phyloP scores from a whole-genome alignment of 2,797 vertebrate genomes.

The Diceros bicornis region DNA sequence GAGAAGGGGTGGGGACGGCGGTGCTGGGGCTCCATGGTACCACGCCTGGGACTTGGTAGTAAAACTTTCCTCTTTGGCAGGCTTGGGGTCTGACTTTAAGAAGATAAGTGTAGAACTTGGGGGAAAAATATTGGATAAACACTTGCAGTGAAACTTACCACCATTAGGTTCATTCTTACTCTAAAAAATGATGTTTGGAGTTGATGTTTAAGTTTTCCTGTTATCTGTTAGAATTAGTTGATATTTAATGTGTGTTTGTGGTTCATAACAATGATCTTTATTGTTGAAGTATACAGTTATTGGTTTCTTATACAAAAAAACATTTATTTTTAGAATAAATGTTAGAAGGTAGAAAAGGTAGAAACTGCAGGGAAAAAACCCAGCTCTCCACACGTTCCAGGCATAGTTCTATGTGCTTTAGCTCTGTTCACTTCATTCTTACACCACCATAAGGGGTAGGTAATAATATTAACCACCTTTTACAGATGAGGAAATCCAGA shows the following conservation, averaged over 20 bases:
- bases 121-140: neutral
- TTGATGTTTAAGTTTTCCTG: neutral
- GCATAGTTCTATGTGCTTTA: neutral
- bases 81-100: neutral
- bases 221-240: neutral
- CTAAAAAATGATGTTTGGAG: neutral
- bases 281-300: neutral
- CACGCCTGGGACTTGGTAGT: neutral
- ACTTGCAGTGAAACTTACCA: neutral
- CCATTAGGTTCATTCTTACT: neutral
- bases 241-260: neutral
- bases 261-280: neutral
- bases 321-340: too few relatives aligned
- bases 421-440: constrained; percentile 16
- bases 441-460: neutral
- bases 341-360: neutral
- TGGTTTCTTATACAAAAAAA: neutral
- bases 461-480: neutral
- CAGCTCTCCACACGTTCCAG: neutral
- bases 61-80: constrained; percentile 2
- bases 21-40: neutral
- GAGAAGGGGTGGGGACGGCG: neutral
- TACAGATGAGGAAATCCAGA: neutral
- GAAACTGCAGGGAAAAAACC: neutral
- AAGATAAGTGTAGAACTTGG: neutral